Evolutionary conservation across 2,113 vertebrate genomes (phyloP).

Genomic region (Leucopsar rothschildi): DNA sequence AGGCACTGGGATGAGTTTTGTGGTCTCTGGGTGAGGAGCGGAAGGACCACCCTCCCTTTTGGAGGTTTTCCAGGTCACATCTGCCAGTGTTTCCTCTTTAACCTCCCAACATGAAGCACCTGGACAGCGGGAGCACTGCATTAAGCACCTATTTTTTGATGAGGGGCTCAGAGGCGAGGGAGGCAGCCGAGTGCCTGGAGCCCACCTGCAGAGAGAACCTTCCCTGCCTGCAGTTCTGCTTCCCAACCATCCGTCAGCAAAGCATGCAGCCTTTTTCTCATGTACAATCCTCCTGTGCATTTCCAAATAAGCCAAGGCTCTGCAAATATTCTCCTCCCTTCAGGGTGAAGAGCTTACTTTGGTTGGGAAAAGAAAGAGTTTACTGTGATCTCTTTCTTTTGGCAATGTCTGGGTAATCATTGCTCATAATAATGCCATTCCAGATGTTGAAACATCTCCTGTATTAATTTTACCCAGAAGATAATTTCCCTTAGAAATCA

Average conservation of each 20-base stretch:
- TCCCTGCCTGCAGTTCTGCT: background rate
- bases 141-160: background rate
- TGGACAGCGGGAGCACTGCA: slow-evolving; percentile 9
- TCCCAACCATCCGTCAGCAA: background rate
- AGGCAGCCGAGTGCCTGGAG: fast-evolving
- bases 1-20: background rate
- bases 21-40: background rate
- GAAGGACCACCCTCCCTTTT: background rate
- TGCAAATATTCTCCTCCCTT: slow-evolving; percentile 10
- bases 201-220: background rate
- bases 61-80: slow-evolving; percentile 52
- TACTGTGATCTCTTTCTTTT: slow-evolving; percentile 40
- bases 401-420: slow-evolving; percentile 46
- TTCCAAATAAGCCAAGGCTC: background rate
- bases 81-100: background rate
- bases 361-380: slow-evolving; percentile 10
- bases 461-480: slow-evolving; percentile 68
- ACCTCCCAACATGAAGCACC: background rate
- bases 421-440: slow-evolving; percentile 60
- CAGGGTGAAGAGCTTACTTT: slow-evolving; percentile 2
- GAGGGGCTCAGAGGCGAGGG: background rate
- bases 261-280: background rate
- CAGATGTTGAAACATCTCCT: slow-evolving; percentile 60
- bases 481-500: slow-evolving; percentile 67
- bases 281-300: background rate